phyloP scores from a whole-genome alignment of 2,113 vertebrate genomes.

The Phocoena phocoena region DNA sequence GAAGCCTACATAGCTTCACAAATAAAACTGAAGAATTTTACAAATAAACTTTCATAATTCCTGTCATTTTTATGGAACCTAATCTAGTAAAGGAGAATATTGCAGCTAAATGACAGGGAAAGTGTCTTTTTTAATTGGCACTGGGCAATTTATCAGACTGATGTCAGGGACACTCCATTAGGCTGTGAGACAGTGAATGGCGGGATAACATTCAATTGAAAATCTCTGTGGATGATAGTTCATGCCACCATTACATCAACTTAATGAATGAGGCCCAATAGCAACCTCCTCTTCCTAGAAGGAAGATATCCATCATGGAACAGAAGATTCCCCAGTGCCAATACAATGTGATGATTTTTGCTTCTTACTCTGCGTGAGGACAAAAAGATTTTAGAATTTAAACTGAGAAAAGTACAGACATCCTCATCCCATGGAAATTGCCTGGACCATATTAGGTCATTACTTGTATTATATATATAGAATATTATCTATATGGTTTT shows the following conservation, averaged over 20 bases:
- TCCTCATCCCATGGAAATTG: slow-evolving; percentile 34
- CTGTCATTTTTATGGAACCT: slow-evolving; percentile 80
- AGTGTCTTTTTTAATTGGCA: slow-evolving; percentile 84
- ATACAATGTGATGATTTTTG: slow-evolving; percentile 33
- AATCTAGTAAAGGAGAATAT: slow-evolving; percentile 66
- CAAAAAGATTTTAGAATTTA: slow-evolving; percentile 67
- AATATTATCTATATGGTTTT: not conserved
- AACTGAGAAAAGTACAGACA: slow-evolving; percentile 41
- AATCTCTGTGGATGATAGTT: slow-evolving; percentile 75
- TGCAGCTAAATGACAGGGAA: slow-evolving; percentile 74
- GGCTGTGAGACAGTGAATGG: slow-evolving; percentile 77
- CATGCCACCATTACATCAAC: slow-evolving; percentile 74
- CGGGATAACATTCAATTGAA: slow-evolving; percentile 72
- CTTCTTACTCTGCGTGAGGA: slow-evolving; percentile 54
- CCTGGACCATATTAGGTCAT: slow-evolving; percentile 36
- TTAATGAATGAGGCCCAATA: slow-evolving; percentile 76
- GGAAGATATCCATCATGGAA: slow-evolving; percentile 68
- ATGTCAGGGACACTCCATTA: slow-evolving; percentile 70
- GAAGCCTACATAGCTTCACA: not conserved
- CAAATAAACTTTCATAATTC: slow-evolving; percentile 76
- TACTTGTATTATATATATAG: slow-evolving; percentile 45
- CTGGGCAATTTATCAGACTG: slow-evolving; percentile 78
- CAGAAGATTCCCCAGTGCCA: slow-evolving; percentile 41
- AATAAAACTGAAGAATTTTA: slow-evolving; percentile 55
- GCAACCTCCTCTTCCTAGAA: slow-evolving; percentile 60